Base-by-base conservation (phyloP, 2,797 vertebrate species). In the Pteronotus mesoamericanus region DNA sequence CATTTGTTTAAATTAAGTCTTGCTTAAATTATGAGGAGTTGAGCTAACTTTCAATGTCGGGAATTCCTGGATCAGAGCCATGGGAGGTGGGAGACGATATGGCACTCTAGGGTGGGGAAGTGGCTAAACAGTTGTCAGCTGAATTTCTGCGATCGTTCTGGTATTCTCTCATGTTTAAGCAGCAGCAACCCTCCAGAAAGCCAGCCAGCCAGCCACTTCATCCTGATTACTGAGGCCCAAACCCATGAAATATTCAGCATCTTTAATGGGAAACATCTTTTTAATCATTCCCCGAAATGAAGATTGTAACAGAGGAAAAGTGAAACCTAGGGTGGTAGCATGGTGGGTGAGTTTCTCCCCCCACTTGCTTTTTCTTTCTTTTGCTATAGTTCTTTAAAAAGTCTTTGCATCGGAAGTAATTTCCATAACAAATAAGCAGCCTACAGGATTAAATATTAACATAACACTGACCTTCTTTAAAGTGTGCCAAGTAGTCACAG, bases 1-100 rank as follows among this genome's bases (percentile, higher is more conserved):
- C 83, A 66, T 94, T 97, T 95, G 86, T 94, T 96, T 91, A 94
- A 94, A 94, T 95, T 83, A 95, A 87, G 71, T 95, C 95, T 95
- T 97, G 79, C 75, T 96, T 94, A 95, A 94, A 95, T 95, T 91
- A 79, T 82, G 96, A 92, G 93, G 82, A 93, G 64, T 83, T n/a
- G 42, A 91, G 91, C 86, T 96, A 77, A 95, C 96, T 95, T 71
- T 51, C 66, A 94, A n/a, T 32, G 74, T 94, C 88, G 90, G 39
- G 95, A 74, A 83, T 89, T 93, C 95, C 86, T 96, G 97, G 92
- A 94, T 61, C 15, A 46, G 66, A 93, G 95, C 96, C 95, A 37
- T 1, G 2, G 34, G 89, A 51, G 91, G 75, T 77, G 66, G 95
- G 59, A 61, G 64, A 66, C 74, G 16, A 6, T 15, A 18, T 42